Evolutionary conservation across 2,888 invertebrate species (phyloP), one percentile per base, ranked within the genome.

Genomic region (Macrophya annulata): DNA sequence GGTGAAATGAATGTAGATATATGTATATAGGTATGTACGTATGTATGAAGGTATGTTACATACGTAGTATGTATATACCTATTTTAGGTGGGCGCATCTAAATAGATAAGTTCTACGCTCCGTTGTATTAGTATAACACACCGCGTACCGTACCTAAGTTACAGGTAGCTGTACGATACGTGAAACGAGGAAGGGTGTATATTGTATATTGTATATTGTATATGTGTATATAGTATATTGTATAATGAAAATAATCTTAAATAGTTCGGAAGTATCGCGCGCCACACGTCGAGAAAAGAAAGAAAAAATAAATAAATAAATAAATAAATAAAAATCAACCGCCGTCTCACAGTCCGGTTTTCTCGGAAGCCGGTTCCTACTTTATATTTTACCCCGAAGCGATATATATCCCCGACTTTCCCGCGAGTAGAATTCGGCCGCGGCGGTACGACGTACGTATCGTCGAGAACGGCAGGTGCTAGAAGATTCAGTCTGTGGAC

Each of bases 401-500:
- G 51, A 51, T 77, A 51, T 55, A 55, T 12, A 31, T 31, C 48
- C 55, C 17, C 8, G 37, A 77, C 77, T 77, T 77, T 77, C 77
- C 77, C 77, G 77, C 51, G 77, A 51, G 77, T 77, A 31, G 77
- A 77, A 77, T 77, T 77, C 77, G 77, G 77, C 77, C 77, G 51
- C 77, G 17, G 72, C 15, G 15, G 48, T n/a, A n/a, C 15, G 17
- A 15, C 37, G 65, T 31, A 15, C 21, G 65, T 31, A 15, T 9
- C 25, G 4, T 21, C 48, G 77, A 31, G 55, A 77, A 17, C 31
- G 55, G 77, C 77, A 77, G 77, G 77, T 77, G 77, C 55, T 17
- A 55, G 51, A 77, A 31, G 55, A 77, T 37, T 76, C 76, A 10
- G 48, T 45, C 76, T 25, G 4, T 40, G 71, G 71, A 40, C 71